Conservation (phyloP, 2,888 invertebrate species). For the Euproctis similis region DNA sequence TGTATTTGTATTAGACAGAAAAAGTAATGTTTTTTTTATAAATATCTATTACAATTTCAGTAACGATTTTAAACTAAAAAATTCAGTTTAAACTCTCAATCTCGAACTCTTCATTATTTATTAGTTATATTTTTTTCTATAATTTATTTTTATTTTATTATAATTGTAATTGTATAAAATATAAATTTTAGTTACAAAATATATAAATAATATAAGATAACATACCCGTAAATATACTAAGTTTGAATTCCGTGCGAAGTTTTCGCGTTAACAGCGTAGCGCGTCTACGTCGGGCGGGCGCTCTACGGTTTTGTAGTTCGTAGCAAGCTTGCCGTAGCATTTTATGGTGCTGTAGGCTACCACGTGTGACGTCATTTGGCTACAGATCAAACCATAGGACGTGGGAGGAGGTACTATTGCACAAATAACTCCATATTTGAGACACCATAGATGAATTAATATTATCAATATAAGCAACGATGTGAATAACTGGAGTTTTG, state of each 20-base stretch:
- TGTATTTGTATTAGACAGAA: too few relatives aligned
- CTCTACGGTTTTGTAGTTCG: constrained; percentile 51
- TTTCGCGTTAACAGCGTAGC: constrained; percentile 39
- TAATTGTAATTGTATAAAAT: too few relatives aligned
- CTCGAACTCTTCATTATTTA: too few relatives aligned
- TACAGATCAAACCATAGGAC: constrained; percentile 40
- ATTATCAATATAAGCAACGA: too few relatives aligned
- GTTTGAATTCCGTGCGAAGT: constrained; percentile 24
- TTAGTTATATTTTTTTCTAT: too few relatives aligned
- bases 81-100: too few relatives aligned
- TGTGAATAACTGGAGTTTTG: too few relatives aligned
- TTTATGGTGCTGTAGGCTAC: constrained; percentile 37
- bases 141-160: too few relatives aligned
- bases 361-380: constrained; percentile 58
- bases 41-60: too few relatives aligned
- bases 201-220: constrained; percentile 1
- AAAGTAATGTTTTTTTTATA: too few relatives aligned
- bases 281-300: constrained; percentile 59
- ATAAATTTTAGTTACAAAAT: background rate
- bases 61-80: too few relatives aligned
- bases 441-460: background rate
- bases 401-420: constrained; percentile 48
- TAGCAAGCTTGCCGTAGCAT: constrained; percentile 44
- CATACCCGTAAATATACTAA: constrained; percentile 19
- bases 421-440: constrained; percentile 24